Evolutionary conservation across 2,888 invertebrate species (phyloP), one percentile per base, ranked within the genome.

Genomic region (Tiliacea citrago): DNA sequence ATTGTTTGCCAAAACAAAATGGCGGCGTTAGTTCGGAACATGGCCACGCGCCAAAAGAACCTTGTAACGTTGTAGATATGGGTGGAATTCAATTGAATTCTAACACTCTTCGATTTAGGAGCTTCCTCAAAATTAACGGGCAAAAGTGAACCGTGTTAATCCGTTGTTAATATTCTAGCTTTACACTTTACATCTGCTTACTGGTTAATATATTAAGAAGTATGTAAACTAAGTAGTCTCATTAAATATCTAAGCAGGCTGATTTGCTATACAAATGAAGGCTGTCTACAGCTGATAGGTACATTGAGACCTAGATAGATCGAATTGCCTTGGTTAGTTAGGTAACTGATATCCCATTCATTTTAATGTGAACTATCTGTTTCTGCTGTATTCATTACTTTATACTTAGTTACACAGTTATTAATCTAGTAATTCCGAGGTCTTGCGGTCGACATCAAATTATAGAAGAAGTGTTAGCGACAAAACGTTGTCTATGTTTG

Each of bases 321-420:
- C 77, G 65, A 13, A 74, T 81, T 81, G 61, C 81, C 68, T 77
- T 68, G 77, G 82, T 74, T 68, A 39, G 57, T 51, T 68, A n/a
- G 57, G 77, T 57, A 70, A 77, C 57, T 39, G 78, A 77, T 78
- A 78, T 78, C 55, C 35, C 16, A 55, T 66, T 77, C 57, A 58
- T 67, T 71, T 53, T 49, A 35, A 51, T 66, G 57, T n/a, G n/a
- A 57, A 57, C 35, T n/a, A 66, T 66, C 35, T 57, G 4, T 57
- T 18, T 66, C 10, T 35, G 10, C 66, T 57, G 58, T 35, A 66
- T 66, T 66, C 6, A 57, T 66, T 66, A 58, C 66, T 35, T 5
- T n/a, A 6, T 57, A 53, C 53, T 35, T 53, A n/a, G 65, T 65
- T 65, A 65, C 51, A 21, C 29, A 6, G 9, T 53, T 53, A 65